A percentile compares a stretch with the other conserved stretches of the same genome.
Evolutionary conservation across 2,888 invertebrate genomes (phyloP).

Genomic region (Uropetala carovei): DNA sequence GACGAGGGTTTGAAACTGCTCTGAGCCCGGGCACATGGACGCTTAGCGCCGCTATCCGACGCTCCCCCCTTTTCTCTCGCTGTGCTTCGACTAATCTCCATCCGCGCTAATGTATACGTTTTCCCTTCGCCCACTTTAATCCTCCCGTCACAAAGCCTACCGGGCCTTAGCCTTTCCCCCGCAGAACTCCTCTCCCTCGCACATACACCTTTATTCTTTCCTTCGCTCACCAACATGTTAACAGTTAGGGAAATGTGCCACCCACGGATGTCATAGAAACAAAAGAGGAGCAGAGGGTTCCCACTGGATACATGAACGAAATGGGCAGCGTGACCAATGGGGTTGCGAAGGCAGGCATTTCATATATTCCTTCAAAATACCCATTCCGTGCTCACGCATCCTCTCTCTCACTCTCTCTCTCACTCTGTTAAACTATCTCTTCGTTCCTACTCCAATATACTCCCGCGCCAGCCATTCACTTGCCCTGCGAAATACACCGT

Average conservation of each 20-base stretch:
- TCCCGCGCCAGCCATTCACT: not conserved
- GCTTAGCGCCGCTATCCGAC: constrained; percentile 11
- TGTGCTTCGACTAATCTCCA: constrained; percentile 16
- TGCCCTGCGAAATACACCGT: not conserved
- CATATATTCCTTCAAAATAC: too few relatives aligned
- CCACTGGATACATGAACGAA: too few relatives aligned
- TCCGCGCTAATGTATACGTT: constrained; percentile 28
- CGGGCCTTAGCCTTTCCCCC: not conserved
- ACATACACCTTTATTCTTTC: constrained; percentile 5
- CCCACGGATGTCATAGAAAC: not conserved
- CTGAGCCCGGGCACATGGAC: constrained; percentile 12
- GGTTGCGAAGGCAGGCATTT: too few relatives aligned
- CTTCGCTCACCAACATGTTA: not conserved
- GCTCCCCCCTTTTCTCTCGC: not conserved
- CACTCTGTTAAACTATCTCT: too few relatives aligned
- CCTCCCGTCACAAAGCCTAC: constrained; percentile 15
- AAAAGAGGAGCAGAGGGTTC: too few relatives aligned
- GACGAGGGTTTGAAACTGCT: not conserved
- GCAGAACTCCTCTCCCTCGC: not conserved
- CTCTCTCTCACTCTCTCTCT: too few relatives aligned
- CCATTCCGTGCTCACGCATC: too few relatives aligned
- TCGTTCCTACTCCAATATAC: not conserved
- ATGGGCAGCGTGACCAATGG: too few relatives aligned
- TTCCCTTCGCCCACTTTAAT: constrained; percentile 14
- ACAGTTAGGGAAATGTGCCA: not conserved